phyloP scores from a whole-genome alignment of 2,888 invertebrate genomes.

The Leptothorax acervorum region DNA sequence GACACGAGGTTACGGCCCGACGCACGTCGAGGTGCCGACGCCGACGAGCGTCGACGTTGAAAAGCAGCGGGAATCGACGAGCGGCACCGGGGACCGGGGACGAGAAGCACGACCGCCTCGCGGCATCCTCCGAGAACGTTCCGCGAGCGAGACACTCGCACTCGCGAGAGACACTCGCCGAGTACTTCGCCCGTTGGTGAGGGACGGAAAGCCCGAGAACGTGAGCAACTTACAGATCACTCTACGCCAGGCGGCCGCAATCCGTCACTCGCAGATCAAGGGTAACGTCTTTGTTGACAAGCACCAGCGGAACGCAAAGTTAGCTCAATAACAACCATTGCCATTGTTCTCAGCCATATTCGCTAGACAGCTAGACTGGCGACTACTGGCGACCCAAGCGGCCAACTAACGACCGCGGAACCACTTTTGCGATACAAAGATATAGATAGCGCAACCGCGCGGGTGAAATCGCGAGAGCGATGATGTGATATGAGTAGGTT shows the following conservation, averaged over 20 bases:
- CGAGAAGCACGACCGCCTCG: too few species aligned
- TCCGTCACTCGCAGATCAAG: slow-evolving; percentile 63
- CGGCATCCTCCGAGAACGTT: background rate
- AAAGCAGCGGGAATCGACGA: background rate
- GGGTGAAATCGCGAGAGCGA: too few species aligned
- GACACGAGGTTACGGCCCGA: background rate
- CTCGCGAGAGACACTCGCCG: background rate
- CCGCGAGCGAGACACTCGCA: background rate
- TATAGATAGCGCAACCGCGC: too few species aligned
- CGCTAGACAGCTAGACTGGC: slow-evolving; percentile 79
- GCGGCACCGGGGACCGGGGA: background rate
- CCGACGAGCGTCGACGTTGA: background rate
- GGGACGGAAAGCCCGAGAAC: background rate
- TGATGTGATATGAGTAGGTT: too few species aligned
- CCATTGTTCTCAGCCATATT: slow-evolving; percentile 83
- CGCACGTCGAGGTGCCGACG: background rate
- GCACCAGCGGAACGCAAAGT: slow-evolving; percentile 71
- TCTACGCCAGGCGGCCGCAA: background rate
- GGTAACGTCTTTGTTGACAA: slow-evolving; percentile 80
- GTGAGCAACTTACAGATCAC: background rate
- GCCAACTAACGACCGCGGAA: background rate
- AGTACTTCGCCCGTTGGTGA: background rate
- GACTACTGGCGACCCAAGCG: slow-evolving; percentile 59
- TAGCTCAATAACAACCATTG: slow-evolving; percentile 77
- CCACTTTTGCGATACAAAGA: too few species aligned